A percentile compares a stretch with the other conserved stretches of the same genome.
phyloP scores from a whole-genome alignment of 2,888 invertebrate genomes.

The Patella ulyssiponensis region DNA sequence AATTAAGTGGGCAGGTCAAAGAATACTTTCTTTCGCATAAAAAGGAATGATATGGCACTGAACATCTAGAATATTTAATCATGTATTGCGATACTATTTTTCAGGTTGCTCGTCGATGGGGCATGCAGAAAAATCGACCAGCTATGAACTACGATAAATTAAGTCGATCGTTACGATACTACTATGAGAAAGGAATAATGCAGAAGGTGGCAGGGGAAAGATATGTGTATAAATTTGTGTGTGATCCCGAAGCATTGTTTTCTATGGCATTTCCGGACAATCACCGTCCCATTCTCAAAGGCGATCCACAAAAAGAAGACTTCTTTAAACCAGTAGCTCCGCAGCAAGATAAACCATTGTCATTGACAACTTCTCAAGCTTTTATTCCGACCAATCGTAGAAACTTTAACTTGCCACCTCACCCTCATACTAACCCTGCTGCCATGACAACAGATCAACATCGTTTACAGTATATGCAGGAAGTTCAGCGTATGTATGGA shows the following conservation, averaged over 20 bases:
- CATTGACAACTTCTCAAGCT: constrained; percentile 25
- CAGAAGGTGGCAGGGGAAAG: constrained; percentile 93
- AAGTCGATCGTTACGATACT: constrained; percentile 93
- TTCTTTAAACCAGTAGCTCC: constrained; percentile 33
- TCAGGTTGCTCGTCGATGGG: constrained; percentile 94
- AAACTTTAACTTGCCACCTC: constrained; percentile 33
- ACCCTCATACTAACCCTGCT: constrained; percentile 21
- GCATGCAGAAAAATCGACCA: constrained; percentile 94
- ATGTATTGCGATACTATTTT: constrained; percentile 30
- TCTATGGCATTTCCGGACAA: constrained; percentile 70
- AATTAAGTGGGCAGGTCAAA: not conserved
- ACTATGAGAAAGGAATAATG: constrained; percentile 99
- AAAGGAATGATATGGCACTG: no score
- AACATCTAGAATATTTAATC: not conserved
- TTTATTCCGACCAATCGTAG: constrained; percentile 25
- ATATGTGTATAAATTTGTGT: constrained; percentile 97
- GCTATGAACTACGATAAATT: constrained; percentile 98
- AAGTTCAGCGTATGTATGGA: constrained; percentile 62
- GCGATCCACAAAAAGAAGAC: constrained; percentile 47
- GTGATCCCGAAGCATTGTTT: constrained; percentile 81
- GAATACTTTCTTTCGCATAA: no score
- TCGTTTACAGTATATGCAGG: constrained; percentile 61
- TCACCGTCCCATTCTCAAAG: constrained; percentile 64
- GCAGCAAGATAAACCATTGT: constrained; percentile 28
- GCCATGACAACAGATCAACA: constrained; percentile 47